Base-by-base conservation (phyloP, 2,113 vertebrate species). In the Phalacrocorax carbo region DNA sequence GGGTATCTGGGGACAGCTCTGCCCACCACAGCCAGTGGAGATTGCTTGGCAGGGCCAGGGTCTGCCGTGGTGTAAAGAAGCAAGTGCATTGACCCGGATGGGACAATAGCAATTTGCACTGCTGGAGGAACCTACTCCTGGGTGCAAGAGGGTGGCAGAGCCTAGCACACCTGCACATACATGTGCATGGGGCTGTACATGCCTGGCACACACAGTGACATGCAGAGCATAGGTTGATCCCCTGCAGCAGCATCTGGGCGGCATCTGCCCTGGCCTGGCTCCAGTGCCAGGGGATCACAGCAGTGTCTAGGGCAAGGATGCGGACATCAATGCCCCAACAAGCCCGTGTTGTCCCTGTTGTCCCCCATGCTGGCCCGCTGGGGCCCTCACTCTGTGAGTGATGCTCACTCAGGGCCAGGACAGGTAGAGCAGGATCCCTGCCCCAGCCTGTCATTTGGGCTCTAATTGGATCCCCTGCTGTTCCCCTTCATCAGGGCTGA, bases 401-500 rank as follows among this genome's bases (percentile, higher is more conserved):
- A 64, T 75, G 42, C 12, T 71, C 1, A 20, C 83, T 77, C 17
- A 2, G 38, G 81, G 77, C 36, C 40, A 62, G 87, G 88, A 87
- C 73, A 82, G 49, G 90, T 85, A 82, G 27, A 91, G 70, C 87
- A 93, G 66, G 66, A 85, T 89, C 81, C n/a, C 20, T 42, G 27
- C 32, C 60, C 66, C 44, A 64, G 36, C 78, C 81, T 94, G 77
- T 93, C 30, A 93, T 97, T 97, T 94, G 2, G 1, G 22, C 40
- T 90, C 57, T 96, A 95, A 96, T 94, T 71, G 75, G 66, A 82
- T 80, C 51, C 71, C 92, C 96, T 18, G 78, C 96, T 94, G 94
- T 54, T 95, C 30, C 30, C 30, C 82, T 95, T 95, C 49, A 36
- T 79, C 87, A 75, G 70, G 36, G n/a, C 25, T 94, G 90, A 96